Conservation (phyloP, 2,888 invertebrate species). For the Archaeoteleia sp. region DNA sequence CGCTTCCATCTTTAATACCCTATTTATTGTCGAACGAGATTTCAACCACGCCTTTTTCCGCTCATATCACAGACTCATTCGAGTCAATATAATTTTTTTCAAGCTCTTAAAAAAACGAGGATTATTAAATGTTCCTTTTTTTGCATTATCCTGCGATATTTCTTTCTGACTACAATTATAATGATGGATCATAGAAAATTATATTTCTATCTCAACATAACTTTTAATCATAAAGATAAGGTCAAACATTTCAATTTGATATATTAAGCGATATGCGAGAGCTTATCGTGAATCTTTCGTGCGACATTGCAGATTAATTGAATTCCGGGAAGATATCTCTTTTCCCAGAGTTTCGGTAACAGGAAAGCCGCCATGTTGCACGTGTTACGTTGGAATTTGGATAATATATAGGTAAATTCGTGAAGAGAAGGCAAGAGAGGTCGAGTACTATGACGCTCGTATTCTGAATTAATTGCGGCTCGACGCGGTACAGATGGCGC, state of each 20-base stretch:
- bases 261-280: slow-evolving; percentile 10
- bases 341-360: slow-evolving; percentile 27
- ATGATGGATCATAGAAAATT: too few relatives aligned
- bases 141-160: too few relatives aligned
- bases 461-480: slow-evolving; percentile 64
- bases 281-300: slow-evolving; percentile 28
- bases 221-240: too few relatives aligned
- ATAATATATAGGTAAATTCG: slow-evolving; percentile 53
- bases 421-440: slow-evolving; percentile 46
- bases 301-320: slow-evolving; percentile 34
- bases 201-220: too few relatives aligned
- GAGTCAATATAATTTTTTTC: slow-evolving; percentile 26
- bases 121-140: neutral
- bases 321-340: slow-evolving; percentile 39
- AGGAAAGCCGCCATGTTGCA: slow-evolving; percentile 46
- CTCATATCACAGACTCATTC: slow-evolving; percentile 36
- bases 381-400: slow-evolving; percentile 52
- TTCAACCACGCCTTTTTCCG: slow-evolving; percentile 56
- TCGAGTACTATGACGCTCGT: slow-evolving; percentile 49
- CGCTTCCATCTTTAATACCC: slow-evolving; percentile 44
- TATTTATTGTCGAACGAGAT: slow-evolving; percentile 38
- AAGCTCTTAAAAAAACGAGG: slow-evolving; percentile 30
- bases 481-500: slow-evolving; percentile 63
- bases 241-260: neutral
- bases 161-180: too few relatives aligned